A percentile compares a stretch with the other conserved stretches of the same genome.
These are phyloP conservation scores for Fregetta grallaria DNA, from an alignment of 2,113 vertebrate species.

Conservation along the genomic window DNA sequence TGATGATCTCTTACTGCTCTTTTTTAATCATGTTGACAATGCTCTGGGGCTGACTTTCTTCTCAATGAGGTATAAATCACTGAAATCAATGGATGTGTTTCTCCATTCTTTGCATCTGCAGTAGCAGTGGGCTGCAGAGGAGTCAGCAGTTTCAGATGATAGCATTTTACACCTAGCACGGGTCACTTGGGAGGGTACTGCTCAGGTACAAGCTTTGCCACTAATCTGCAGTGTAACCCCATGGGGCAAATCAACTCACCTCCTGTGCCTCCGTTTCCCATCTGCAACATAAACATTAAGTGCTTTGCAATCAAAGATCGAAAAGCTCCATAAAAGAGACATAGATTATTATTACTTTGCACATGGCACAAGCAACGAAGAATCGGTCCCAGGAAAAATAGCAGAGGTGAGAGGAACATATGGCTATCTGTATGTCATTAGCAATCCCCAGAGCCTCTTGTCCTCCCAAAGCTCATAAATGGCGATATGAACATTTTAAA, in stretches of 20 bases:
- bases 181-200: not conserved
- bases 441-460: not conserved
- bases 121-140: not conserved
- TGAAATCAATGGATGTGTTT: accelerated
- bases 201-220: not conserved
- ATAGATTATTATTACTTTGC: not conserved
- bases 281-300: not conserved
- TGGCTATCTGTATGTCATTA: conserved; percentile 35
- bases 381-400: not conserved
- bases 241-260: not conserved
- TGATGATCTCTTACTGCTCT: not conserved
- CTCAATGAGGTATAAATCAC: not conserved
- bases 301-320: not conserved
- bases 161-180: not conserved
- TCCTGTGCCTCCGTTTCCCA: not conserved
- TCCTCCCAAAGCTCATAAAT: conserved; percentile 54
- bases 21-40: not conserved
- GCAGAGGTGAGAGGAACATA: not conserved
- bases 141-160: not conserved
- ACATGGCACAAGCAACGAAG: not conserved
- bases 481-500: not conserved
- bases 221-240: not conserved
- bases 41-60: not conserved
- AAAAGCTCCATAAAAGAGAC: not conserved
- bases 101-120: not conserved